A percentile compares a stretch with the other conserved stretches of the same genome.
phyloP scores from a whole-genome alignment of 2,113 vertebrate genomes.

The Ovis canadensis region DNA sequence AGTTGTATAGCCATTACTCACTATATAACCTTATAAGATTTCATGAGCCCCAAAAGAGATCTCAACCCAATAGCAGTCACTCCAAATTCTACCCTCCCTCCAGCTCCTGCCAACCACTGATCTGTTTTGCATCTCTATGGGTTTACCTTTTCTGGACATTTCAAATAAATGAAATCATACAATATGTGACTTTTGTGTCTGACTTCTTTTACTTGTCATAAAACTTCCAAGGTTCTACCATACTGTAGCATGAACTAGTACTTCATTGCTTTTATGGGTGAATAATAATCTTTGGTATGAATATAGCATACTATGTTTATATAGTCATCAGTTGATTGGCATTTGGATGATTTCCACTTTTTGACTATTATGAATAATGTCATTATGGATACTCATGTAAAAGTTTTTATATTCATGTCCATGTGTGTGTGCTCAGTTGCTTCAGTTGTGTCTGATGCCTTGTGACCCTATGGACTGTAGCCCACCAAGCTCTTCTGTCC shows the following conservation, averaged over 20 bases:
- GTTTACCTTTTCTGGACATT: neutral
- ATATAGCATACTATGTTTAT: neutral
- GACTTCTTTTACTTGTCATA: neutral
- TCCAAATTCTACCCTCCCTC: neutral
- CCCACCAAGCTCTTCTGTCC: neutral
- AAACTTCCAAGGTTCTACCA: neutral
- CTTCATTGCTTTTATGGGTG: neutral
- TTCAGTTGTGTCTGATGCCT: neutral
- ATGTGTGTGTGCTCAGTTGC: neutral
- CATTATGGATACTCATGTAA: neutral
- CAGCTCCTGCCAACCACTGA: neutral
- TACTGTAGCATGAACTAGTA: neutral
- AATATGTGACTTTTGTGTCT: neutral
- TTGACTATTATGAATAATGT: neutral
- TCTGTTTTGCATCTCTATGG: neutral
- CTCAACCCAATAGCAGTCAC: neutral
- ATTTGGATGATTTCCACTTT: neutral
- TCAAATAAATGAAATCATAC: neutral
- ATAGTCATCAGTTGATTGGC: neutral
- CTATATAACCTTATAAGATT: neutral
- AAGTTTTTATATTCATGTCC: neutral
- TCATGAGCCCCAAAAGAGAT: neutral
- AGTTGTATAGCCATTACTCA: neutral
- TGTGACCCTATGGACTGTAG: neutral
- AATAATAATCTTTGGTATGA: neutral